phyloP scores from a whole-genome alignment of 2,797 vertebrate genomes.

The Cossypha polioptera region DNA sequence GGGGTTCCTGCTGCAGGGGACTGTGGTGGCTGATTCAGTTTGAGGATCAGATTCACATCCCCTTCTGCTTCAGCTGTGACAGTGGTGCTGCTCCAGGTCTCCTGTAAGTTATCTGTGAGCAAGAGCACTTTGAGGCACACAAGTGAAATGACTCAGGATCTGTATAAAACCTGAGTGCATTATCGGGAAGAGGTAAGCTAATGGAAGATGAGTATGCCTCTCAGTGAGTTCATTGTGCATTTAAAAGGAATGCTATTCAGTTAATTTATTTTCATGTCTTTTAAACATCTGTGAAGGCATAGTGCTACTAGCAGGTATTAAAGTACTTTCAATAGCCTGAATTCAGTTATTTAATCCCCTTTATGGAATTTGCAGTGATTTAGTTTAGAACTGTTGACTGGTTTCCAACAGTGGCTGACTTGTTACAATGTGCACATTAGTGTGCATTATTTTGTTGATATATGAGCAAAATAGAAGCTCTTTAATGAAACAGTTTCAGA shows the following conservation, averaged over 20 bases:
- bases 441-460: background rate
- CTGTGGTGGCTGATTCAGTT: background rate
- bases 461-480: background rate
- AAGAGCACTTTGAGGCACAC: background rate
- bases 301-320: background rate
- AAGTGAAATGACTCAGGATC: background rate
- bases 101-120: background rate
- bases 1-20: fast-evolving
- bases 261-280: background rate
- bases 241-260: background rate
- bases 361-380: background rate
- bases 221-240: background rate
- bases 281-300: background rate
- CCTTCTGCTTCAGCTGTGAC: background rate
- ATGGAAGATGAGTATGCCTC: background rate
- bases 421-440: background rate
- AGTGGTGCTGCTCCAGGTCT: background rate
- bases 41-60: background rate
- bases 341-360: background rate
- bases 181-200: background rate
- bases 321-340: background rate
- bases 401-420: background rate
- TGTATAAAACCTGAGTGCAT: fast-evolving
- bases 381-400: background rate
- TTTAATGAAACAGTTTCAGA: background rate